These are phyloP conservation scores for Hippopotamus amphibius DNA, from an alignment of 2,113 vertebrate species.

Conservation along the genomic window DNA sequence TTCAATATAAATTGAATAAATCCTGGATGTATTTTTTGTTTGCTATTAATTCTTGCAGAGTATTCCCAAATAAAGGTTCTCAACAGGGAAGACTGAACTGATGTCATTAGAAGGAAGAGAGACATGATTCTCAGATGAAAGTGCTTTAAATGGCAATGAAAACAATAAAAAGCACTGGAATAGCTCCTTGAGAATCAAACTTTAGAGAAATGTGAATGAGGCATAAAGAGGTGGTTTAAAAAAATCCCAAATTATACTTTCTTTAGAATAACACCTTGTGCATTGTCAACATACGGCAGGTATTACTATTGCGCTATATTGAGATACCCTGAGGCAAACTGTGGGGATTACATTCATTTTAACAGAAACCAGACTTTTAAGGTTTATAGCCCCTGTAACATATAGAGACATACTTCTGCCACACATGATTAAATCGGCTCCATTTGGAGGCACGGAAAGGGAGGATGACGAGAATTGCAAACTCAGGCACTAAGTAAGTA, in stretches of 20 bases:
- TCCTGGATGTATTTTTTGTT: neutral
- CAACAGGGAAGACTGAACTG: neutral
- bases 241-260: conserved; percentile 7
- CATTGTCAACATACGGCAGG: neutral
- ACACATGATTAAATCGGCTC: conserved; percentile 1
- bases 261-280: neutral
- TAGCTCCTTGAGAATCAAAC: neutral
- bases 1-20: conserved; percentile 13
- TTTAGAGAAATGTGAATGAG: neutral
- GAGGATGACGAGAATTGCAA: neutral
- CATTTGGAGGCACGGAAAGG: neutral
- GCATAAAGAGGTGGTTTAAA: neutral
- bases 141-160: neutral
- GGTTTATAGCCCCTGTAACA: neutral
- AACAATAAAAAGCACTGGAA: neutral
- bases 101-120: neutral
- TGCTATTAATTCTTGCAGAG: neutral
- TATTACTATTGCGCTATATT: neutral
- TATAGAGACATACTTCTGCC: neutral
- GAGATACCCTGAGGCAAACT: neutral
- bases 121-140: neutral
- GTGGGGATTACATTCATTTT: conserved; percentile 6
- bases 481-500: neutral
- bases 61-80: conserved; percentile 9
- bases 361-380: conserved; percentile 38